phyloP scores from a whole-genome alignment of 2,797 vertebrate genomes.

The Cyclopterus lumpus region DNA sequence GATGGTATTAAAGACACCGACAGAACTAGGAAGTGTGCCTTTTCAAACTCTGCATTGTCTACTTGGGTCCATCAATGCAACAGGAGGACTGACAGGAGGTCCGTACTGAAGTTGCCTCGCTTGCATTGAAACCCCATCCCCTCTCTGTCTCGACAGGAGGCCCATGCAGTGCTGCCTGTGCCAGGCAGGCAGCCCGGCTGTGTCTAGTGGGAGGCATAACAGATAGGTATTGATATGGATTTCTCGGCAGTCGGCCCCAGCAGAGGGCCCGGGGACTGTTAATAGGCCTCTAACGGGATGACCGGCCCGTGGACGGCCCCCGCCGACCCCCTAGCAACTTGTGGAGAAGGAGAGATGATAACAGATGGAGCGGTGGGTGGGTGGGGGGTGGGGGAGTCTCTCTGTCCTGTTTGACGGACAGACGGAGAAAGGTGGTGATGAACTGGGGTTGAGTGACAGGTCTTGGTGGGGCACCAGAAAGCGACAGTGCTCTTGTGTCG shows the following conservation, averaged over 20 bases:
- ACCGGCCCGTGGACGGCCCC: conserved; percentile 71
- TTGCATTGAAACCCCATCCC: conserved; percentile 53
- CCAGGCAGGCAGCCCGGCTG: conserved; percentile 70
- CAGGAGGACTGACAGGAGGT: conserved; percentile 76
- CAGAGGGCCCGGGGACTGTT: conserved; percentile 74
- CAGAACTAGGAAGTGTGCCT: conserved; percentile 78
- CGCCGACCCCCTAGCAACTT: conserved; percentile 62
- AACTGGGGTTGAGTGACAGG: conserved; percentile 63
- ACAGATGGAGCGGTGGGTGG: conserved; percentile 72
- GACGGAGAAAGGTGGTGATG: conserved; percentile 51
- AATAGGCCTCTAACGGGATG: conserved; percentile 82
- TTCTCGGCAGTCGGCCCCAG: conserved; percentile 78
- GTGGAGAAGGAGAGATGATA: conserved; percentile 64
- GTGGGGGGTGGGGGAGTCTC: conserved; percentile 11
- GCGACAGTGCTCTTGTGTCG: conserved; percentile 47
- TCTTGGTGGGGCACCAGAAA: conserved; percentile 63
- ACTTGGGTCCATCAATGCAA: conserved; percentile 56
- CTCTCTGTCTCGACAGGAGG: conserved; percentile 66
- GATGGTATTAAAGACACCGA: conserved; percentile 61
- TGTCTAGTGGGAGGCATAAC: conserved; percentile 67
- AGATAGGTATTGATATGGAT: conserved; percentile 84
- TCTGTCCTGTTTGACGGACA: conserved; percentile 71
- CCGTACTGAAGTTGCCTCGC: conserved; percentile 50
- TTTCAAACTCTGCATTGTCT: conserved; percentile 70
- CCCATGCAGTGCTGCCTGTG: conserved; percentile 67